A percentile compares a stretch with the other conserved stretches of the same genome.
Conservation (phyloP, 2,113 vertebrate species). For the Limnothrissa miodon region DNA sequence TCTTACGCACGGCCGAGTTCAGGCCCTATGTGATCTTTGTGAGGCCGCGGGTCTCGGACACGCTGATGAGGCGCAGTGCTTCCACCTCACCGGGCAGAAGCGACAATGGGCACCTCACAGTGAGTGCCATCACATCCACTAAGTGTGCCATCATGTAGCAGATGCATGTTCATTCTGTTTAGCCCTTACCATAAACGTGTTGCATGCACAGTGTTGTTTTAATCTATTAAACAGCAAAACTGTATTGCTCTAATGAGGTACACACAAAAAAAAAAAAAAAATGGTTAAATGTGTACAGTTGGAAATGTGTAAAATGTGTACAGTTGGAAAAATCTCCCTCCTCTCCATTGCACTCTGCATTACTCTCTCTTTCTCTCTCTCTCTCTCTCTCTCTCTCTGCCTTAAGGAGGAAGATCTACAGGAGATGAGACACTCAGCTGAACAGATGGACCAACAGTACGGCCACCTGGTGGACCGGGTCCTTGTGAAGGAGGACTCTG, state of each 20-base stretch:
- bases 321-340: not conserved
- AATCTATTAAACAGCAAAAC: no score
- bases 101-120: slow-evolving; percentile 63
- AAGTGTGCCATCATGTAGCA: not conserved
- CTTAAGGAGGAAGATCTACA: slow-evolving; percentile 81
- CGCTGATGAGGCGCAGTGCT: slow-evolving; percentile 57
- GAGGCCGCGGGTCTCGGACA: slow-evolving; percentile 76
- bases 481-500: slow-evolving; percentile 82
- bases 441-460: slow-evolving; percentile 81
- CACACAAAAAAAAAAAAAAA: no score
- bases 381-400: not conserved
- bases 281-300: no score
- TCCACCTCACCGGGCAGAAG: slow-evolving; percentile 69
- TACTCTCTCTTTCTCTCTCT: not conserved
- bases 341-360: not conserved
- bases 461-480: slow-evolving; percentile 85
- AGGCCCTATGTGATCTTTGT: slow-evolving; percentile 88
- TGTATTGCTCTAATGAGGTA: no score
- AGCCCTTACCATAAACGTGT: not conserved
- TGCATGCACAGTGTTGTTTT: no score
- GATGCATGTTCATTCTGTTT: no score
- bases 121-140: slow-evolving; percentile 44
- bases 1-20: slow-evolving; percentile 82
- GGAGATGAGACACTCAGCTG: slow-evolving; percentile 82
- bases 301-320: no score